Evolutionary conservation across 2,888 invertebrate genomes (phyloP).

Genomic region (Bellardia pandia): DNA sequence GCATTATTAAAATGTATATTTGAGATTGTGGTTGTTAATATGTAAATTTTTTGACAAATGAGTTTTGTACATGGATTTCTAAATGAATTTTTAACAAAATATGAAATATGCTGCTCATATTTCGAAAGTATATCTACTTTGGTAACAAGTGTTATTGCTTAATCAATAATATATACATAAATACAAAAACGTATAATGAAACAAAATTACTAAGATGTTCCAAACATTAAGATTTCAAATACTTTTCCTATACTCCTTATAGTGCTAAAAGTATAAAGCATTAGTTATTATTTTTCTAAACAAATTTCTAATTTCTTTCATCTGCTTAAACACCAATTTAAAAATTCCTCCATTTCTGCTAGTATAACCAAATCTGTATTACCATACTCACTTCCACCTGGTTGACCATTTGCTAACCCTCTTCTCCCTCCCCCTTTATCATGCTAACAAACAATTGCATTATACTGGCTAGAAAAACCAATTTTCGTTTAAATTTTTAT

Average conservation of each 20-base stretch:
- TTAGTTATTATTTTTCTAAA: not conserved
- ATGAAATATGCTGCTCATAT: not conserved
- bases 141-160: no score
- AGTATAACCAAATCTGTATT: constrained; percentile 26
- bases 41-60: not conserved
- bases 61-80: not conserved
- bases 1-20: not conserved
- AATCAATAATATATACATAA: no score
- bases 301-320: not conserved
- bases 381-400: constrained; percentile 51
- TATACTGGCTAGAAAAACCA: constrained; percentile 39
- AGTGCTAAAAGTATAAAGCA: no score
- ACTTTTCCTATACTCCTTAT: no score
- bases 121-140: no score
- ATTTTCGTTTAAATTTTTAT: constrained; percentile 43
- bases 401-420: constrained; percentile 15
- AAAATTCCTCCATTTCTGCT: not conserved
- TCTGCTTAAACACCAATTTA: not conserved
- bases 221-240: no score
- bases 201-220: no score
- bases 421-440: not conserved
- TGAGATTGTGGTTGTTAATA: not conserved
- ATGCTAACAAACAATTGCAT: not conserved
- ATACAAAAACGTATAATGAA: no score
- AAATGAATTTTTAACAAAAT: not conserved